Base-by-base conservation (phyloP, 1,140 invertebrate genomes). In the Drosophila nannoptera region DNA sequence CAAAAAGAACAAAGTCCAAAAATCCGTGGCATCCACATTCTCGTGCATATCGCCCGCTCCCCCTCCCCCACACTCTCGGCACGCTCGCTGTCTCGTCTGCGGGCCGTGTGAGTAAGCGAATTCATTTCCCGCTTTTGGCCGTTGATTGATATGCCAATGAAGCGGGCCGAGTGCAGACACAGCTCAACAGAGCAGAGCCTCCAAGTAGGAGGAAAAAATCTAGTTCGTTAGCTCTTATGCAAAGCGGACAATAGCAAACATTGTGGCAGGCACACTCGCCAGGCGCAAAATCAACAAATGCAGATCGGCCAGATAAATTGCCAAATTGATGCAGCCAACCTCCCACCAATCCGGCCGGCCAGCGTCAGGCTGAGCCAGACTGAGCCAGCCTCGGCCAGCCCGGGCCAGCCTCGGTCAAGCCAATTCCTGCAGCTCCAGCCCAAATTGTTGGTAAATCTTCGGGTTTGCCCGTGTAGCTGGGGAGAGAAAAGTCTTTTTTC, bases 101-200 rank as follows among this genome's bases (percentile, higher is more conserved):
- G 55, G 42, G 50, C 56, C 62, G 77, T 82, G 78, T 82, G 78
- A 81, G 77, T 77, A 83, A 83, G 73, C 69, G 76, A 84, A 80
- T 83, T 84, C 73, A 83, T 84, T 82, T 84, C 65, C 78, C 80
- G 73, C 69, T 84, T 84, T 84, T 67, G 68, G 69, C 73, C 76
- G 76, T 84, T 83, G 78, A 83, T 83, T 83, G 78, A 83, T 83
- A 83, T 84, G 76, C 80, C 78, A 83, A 84, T 76, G 78, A 80
- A 84, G 73, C 78, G 67, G 52, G 64, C 64, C 70, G 36, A 73
- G 73, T 70, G 66, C 72, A 67, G 65, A 48, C 61, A 64, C 48
- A 60, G 60, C 52, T 32, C 14, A 16, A 53, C 40, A n/a, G 7
- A 43, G 40, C 40, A 9, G 43, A 35, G 48, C 55, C 31, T 40